Percentiles rank a stretch among this genome's conserved stretches.
Evolutionary conservation across 2,113 vertebrate genomes (phyloP).

Genomic region (western clawed frog (Xenopus tropicalis)): DNA sequence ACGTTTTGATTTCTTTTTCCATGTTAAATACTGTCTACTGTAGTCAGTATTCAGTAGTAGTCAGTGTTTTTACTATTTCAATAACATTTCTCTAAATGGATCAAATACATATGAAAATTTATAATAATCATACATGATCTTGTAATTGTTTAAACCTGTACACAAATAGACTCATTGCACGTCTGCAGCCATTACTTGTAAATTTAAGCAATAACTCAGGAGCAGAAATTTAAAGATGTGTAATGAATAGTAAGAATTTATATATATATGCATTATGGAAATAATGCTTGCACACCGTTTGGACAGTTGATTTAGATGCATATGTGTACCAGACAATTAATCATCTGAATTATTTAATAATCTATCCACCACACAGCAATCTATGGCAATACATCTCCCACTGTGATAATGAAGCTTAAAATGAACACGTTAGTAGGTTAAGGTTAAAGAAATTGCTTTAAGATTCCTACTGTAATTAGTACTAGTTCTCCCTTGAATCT

Average conservation of each 20-base stretch:
- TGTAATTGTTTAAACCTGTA: no score
- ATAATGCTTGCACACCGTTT: background rate
- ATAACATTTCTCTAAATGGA: no score
- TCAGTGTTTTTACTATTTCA: no score
- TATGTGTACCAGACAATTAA: background rate
- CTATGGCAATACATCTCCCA: background rate
- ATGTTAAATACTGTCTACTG: no score
- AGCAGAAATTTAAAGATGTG: background rate
- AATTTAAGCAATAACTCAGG: no score
- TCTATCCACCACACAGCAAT: background rate
- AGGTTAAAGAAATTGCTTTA: background rate
- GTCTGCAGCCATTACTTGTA: no score
- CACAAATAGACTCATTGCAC: no score
- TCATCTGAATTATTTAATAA: conserved; percentile 1
- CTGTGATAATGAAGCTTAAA: conserved; percentile 15
- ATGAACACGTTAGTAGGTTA: background rate
- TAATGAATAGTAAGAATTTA: background rate
- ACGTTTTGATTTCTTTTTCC: no score
- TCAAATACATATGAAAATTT: no score
- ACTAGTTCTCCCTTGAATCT: background rate
- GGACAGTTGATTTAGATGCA: conserved; percentile 5
- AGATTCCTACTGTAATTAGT: background rate
- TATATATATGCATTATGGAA: background rate
- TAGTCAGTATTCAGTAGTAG: no score
- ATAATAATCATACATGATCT: no score